phyloP scores from a whole-genome alignment of 2,797 vertebrate genomes.

The Rousettus madagascariensis region DNA sequence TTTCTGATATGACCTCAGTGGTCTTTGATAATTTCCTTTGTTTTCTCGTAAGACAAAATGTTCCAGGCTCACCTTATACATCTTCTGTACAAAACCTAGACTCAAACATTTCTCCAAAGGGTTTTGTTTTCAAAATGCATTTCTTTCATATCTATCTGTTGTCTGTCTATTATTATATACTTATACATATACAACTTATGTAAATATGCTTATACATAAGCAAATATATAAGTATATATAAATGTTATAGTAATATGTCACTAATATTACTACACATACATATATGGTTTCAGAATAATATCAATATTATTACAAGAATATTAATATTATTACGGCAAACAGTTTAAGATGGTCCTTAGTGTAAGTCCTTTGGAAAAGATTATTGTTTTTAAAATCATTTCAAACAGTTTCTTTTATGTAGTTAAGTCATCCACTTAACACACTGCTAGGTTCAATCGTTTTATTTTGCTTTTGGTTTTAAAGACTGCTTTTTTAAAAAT shows the following conservation, averaged over 20 bases:
- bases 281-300: neutral
- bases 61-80: neutral
- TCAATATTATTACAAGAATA: neutral
- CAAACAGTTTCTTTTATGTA: neutral
- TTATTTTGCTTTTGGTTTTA: slow-evolving; percentile 26
- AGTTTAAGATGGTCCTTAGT: neutral
- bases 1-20: neutral
- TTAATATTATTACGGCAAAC: neutral
- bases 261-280: neutral
- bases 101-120: neutral
- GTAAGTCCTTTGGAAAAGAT: neutral
- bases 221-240: neutral
- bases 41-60: neutral
- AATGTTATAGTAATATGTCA: neutral
- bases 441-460: neutral
- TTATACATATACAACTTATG: neutral
- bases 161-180: neutral
- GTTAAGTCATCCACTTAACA: neutral
- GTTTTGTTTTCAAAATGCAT: slow-evolving; percentile 16
- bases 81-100: neutral
- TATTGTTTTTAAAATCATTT: neutral
- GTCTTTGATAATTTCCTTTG: neutral
- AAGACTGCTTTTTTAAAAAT: neutral
- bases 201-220: neutral
- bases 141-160: neutral